Evolutionary conservation across 2,888 invertebrate genomes (phyloP).

Genomic region (Eupithecia subfuscata): DNA sequence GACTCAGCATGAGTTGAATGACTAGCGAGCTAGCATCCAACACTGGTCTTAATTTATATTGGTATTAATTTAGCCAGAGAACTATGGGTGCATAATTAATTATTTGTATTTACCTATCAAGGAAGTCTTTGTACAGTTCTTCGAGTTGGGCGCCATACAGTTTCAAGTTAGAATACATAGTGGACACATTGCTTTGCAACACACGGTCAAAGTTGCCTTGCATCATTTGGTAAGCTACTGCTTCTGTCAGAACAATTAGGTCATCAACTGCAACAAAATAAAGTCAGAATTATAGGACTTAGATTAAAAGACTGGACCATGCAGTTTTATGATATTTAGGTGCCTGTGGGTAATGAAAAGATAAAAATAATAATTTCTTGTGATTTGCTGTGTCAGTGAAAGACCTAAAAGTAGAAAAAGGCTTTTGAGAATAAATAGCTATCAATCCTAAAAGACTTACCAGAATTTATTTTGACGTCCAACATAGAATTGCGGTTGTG

Average conservation of each 20-base stretch:
- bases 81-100: background rate
- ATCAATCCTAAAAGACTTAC: constrained; percentile 55
- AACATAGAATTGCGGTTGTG: constrained; percentile 80
- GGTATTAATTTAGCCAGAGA: background rate
- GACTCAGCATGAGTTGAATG: too few relatives aligned
- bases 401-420: background rate
- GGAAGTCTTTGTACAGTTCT: constrained; percentile 91
- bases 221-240: constrained; percentile 90
- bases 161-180: constrained; percentile 92
- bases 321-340: background rate
- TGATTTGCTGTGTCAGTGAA: background rate
- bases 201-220: constrained; percentile 89
- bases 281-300: background rate
- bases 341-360: background rate
- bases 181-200: constrained; percentile 89
- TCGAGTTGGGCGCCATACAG: constrained; percentile 92
- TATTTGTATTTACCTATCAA: constrained; percentile 88
- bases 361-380: background rate
- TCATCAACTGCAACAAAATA: constrained; percentile 87
- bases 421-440: background rate
- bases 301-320: background rate
- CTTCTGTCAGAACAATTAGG: constrained; percentile 92
- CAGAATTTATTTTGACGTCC: constrained; percentile 82
- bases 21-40: too few relatives aligned
- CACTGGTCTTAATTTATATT: too few relatives aligned